Evolutionary conservation across 2,113 vertebrate genomes (phyloP).

Genomic region (Sturnus vulgaris): DNA sequence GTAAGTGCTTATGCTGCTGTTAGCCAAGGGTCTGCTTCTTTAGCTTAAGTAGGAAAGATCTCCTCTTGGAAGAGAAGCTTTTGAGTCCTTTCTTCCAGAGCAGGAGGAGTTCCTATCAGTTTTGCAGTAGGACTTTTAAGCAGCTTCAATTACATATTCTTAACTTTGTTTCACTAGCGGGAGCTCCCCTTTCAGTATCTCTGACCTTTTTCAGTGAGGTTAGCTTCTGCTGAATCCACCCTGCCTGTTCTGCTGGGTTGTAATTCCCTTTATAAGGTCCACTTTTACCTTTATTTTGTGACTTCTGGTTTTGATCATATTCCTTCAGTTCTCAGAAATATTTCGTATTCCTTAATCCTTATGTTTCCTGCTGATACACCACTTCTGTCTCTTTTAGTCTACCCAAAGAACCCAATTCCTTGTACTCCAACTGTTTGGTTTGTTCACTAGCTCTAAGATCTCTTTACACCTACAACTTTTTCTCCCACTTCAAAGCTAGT

Average conservation of each 20-base stretch:
- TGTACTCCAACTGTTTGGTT: neutral
- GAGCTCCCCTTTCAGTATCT: neutral
- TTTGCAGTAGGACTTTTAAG: neutral
- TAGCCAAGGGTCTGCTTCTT: neutral
- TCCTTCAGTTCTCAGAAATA: neutral
- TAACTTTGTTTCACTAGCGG: neutral
- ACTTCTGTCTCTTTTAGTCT: neutral
- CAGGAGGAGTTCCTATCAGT: neutral
- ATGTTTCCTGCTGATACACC: neutral
- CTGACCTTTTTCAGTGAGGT: neutral
- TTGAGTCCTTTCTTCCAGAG: neutral
- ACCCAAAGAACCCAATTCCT: neutral
- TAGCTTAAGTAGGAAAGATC: neutral
- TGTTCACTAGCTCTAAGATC: neutral
- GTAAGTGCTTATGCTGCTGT: neutral
- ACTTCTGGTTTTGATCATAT: constrained; percentile 14
- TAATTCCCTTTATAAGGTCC: neutral
- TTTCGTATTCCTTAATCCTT: neutral
- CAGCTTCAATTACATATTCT: neutral
- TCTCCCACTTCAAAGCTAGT: neutral
- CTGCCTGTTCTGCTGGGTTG: neutral
- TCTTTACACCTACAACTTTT: constrained; percentile 6
- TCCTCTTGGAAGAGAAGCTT: constrained; percentile 1
- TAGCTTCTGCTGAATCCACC: neutral
- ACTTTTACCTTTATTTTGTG: neutral